Percentiles rank a stretch among this genome's conserved stretches.
phyloP scores from a whole-genome alignment of 2,888 invertebrate species.

The Colletes collaris region DNA sequence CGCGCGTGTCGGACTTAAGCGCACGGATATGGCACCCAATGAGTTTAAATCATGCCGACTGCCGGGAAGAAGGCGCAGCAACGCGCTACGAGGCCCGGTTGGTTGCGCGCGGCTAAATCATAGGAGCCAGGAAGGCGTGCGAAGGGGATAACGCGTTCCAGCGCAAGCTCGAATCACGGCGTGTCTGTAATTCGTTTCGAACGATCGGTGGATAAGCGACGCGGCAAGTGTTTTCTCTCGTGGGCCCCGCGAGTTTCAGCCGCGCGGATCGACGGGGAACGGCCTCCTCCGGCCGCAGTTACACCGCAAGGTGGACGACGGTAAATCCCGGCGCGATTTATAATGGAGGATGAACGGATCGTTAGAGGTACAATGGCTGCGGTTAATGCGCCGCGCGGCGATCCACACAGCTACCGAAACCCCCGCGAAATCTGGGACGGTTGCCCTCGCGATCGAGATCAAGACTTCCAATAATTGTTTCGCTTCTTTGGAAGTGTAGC shows the following conservation, averaged over 20 bases:
- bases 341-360: constrained; percentile 50
- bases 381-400: constrained; percentile 33
- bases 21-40: constrained; percentile 78
- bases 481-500: too few relatives aligned
- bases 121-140: constrained; percentile 60
- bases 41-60: constrained; percentile 80
- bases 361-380: constrained; percentile 49
- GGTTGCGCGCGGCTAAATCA: constrained; percentile 62
- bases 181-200: constrained; percentile 60
- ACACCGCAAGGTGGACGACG: constrained; percentile 30
- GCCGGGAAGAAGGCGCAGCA: constrained; percentile 58
- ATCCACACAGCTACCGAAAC: constrained; percentile 1
- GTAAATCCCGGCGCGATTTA: constrained; percentile 55
- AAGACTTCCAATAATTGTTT: too few relatives aligned
- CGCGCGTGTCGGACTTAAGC: constrained; percentile 69
- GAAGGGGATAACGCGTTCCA: constrained; percentile 31
- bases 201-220: constrained; percentile 62
- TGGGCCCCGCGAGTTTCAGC: constrained; percentile 16
- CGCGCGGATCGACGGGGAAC: constrained; percentile 30
- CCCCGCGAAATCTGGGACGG: constrained; percentile 1
- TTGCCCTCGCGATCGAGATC: too few relatives aligned
- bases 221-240: constrained; percentile 47
- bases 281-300: constrained; percentile 28
- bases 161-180: constrained; percentile 44
- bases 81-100: constrained; percentile 46